Conservation (phyloP, 2,113 vertebrate species). For the Vombatus ursinus region DNA sequence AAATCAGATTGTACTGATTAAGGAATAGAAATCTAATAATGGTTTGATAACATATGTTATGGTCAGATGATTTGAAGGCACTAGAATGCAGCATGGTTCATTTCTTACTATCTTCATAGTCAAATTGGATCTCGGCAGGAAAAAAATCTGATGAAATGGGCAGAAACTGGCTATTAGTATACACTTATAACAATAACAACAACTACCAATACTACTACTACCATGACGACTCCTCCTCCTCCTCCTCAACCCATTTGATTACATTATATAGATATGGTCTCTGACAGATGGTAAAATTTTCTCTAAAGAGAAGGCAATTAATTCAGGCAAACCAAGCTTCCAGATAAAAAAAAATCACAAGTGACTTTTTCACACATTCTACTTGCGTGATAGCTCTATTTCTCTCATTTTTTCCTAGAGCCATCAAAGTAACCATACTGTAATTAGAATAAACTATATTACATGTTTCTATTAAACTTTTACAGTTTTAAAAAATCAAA, state of each 20-base stretch:
- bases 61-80: not conserved
- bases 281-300: constrained; percentile 21
- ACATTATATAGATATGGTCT: not conserved
- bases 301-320: constrained; percentile 43
- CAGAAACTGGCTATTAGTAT: not conserved
- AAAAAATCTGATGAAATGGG: not conserved
- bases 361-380: too few species aligned
- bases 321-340: constrained; percentile 44
- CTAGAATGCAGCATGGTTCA: not conserved
- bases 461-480: not conserved
- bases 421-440: not conserved
- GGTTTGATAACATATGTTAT: not conserved
- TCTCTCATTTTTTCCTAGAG: constrained; percentile 41
- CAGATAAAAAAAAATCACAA: not conserved
- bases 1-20: not conserved
- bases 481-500: not conserved
- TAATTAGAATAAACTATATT: constrained; percentile 51
- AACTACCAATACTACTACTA: rapidly evolving
- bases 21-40: not conserved
- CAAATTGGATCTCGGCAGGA: not conserved
- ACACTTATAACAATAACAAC: not conserved
- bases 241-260: not conserved
- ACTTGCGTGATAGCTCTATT: not conserved
- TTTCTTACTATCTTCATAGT: not conserved
- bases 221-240: not conserved